Evolutionary conservation across 2,888 invertebrate species (phyloP), one percentile per base, ranked within the genome.

Genomic region (Macrophya alboannulata): DNA sequence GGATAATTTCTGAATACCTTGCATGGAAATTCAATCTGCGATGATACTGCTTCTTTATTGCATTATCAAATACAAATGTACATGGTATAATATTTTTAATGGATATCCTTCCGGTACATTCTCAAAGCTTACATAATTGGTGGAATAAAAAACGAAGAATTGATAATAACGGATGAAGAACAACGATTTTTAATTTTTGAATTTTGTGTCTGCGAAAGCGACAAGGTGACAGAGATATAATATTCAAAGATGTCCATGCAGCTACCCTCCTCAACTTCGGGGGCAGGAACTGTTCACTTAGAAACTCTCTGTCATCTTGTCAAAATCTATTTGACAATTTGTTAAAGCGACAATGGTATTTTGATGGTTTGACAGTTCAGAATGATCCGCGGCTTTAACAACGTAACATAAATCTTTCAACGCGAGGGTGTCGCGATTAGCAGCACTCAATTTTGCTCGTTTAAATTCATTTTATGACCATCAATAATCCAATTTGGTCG

Each of bases 401-500:
- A 48, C 10, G 31, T 15, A 51, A 45, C 8, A 71, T n/a, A n/a
- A 40, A 17, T n/a, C 71, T 71, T 71, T 68, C 5, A 37, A 25
- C 31, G 15, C 17, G 71, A 40, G 40, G 40, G 37, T 40, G 31
- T 71, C 71, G 71, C 40, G 31, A 71, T 71, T 40, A 37, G 40
- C 37, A 71, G 71, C 40, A 71, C 37, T 71, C 37, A 62, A 62
- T 62, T 25, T 62, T 55, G n/a, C 55, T 55, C 55, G 8, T 40
- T 71, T 40, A 21, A 71, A 40, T 71, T 71, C 71, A 40, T 37
- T 71, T 71, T 17, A 71, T 71, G 62, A 62, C 62, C 62, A n/a
- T 37, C 40, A 17, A 6, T 71, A 15, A 71, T 21, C 17, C 71
- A 71, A 71, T 71, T 40, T 71, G 9, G 71, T 31, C 17, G 40